phyloP scores from a whole-genome alignment of 23 tunicate species.

The Halocynthia roretzi region DNA sequence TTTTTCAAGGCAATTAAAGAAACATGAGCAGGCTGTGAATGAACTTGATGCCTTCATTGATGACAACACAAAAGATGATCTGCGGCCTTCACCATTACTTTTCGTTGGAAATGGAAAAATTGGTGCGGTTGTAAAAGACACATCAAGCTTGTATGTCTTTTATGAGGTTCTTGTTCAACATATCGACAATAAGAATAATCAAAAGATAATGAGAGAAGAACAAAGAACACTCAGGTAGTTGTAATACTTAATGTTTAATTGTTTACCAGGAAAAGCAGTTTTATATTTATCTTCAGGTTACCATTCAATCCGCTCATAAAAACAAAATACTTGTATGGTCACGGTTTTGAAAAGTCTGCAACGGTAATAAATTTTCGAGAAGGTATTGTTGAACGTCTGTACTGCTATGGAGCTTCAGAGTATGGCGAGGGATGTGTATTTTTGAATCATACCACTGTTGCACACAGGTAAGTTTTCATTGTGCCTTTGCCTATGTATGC shows the following conservation, averaged over 20 bases:
- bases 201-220: conserved; percentile 8
- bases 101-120: conserved; percentile 91
- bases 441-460: conserved; percentile 68
- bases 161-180: conserved; percentile 18
- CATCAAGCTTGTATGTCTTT: conserved; percentile 37
- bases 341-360: conserved; percentile 15
- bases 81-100: conserved; percentile 24
- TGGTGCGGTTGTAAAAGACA: conserved; percentile 41
- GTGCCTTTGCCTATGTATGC: no score
- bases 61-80: conserved; percentile 5
- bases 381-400: conserved; percentile 66
- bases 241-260: not conserved
- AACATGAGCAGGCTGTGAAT: conserved; percentile 7
- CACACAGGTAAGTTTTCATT: conserved; percentile 52
- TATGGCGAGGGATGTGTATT: conserved; percentile 20
- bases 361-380: conserved; percentile 64
- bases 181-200: conserved; percentile 3
- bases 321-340: conserved; percentile 31
- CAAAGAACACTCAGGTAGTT: conserved; percentile 2
- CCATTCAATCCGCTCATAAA: conserved; percentile 36
- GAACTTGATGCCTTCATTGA: conserved; percentile 44
- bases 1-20: conserved; percentile 26
- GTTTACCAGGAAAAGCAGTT: not conserved
- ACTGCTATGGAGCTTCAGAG: conserved; percentile 36
- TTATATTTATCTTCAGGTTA: conserved; percentile 27